Evolutionary conservation across 30 jellyfish, hydroid and myxozoan genomes (phyloP), one percentile per base, ranked within the genome.

Genomic region (Aurelia coerulea): DNA sequence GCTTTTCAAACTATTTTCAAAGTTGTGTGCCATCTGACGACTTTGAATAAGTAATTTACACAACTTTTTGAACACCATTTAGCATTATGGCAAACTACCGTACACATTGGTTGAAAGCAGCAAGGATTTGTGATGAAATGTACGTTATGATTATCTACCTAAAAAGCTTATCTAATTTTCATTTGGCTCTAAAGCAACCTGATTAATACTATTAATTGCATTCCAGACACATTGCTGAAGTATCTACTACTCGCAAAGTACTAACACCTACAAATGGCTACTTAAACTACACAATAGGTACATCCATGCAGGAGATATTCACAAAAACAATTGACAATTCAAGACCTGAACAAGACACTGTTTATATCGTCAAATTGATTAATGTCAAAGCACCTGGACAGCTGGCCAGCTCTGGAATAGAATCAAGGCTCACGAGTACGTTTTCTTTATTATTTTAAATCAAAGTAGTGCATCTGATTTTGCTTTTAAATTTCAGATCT

Each of bases 191-290:
- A 23, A 2, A 10, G 17, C 82, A 13, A 15, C 23, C 51, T 23
- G 13, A 4, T 3, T 39, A 33, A 18, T 16, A 14, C 50, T 18
- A 7, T 58, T 67, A 35, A 17, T 88, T 58, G 58, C 32, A 65
- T 72, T 91, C 0, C 71, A 91, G 98, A 35, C 67, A 10, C 8
- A 73, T 87, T 32, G 52, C 73, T 29, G 94, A 81, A 60, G 19
- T 92, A 1, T 23, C 85, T 9, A 62, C 65, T 49, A 52, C 37
- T 10, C 51, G 18, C 59, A 51, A 76, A 46, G 91, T 72, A 1
- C 5, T 87, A 15, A 23, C 73, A 17, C 95, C 96, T 1, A 58
- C 70, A 31, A 87, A 76, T 87, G 98, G 97, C 37, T 83, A 92
- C 49, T 51, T 92, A 35, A 14, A 34, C 18, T 92, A 69, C 86